phyloP scores from a whole-genome alignment of 2,113 vertebrate genomes.

The Regulus satrapa region DNA sequence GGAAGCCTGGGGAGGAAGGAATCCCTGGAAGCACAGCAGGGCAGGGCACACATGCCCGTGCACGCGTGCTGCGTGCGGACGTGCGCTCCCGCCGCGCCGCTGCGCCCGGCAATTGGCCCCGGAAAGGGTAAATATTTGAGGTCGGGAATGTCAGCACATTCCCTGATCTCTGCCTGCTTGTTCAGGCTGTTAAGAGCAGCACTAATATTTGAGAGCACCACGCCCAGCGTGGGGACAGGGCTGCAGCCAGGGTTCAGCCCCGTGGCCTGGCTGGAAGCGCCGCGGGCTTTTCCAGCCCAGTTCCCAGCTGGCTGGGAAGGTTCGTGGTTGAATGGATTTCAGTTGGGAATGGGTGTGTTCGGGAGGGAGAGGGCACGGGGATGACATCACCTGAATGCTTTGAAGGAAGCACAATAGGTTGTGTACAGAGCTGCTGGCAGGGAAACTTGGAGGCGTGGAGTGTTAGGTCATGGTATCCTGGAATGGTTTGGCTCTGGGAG shows the following conservation, averaged over 20 bases:
- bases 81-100: neutral
- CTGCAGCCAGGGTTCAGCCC: neutral
- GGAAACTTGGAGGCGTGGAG: neutral
- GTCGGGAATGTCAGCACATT: conserved; percentile 56
- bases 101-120: neutral
- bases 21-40: neutral
- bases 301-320: neutral
- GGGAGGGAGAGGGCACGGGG: neutral
- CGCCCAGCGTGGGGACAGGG: neutral
- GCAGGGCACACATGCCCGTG: neutral
- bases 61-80: neutral
- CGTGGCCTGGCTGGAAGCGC: neutral
- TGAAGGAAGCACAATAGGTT: neutral
- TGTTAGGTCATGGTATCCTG: neutral
- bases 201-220: conserved; percentile 64
- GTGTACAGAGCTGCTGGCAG: neutral
- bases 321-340: neutral
- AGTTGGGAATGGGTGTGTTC: neutral
- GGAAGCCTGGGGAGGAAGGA: neutral
- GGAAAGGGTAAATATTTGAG: conserved; percentile 56
- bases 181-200: conserved; percentile 54
- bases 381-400: neutral
- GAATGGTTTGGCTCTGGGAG: neutral
- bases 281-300: neutral
- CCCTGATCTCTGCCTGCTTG: conserved; percentile 57